These are phyloP conservation scores for Drosophila miranda DNA, from an alignment of 1,140 invertebrate species.

Conservation along the genomic window DNA sequence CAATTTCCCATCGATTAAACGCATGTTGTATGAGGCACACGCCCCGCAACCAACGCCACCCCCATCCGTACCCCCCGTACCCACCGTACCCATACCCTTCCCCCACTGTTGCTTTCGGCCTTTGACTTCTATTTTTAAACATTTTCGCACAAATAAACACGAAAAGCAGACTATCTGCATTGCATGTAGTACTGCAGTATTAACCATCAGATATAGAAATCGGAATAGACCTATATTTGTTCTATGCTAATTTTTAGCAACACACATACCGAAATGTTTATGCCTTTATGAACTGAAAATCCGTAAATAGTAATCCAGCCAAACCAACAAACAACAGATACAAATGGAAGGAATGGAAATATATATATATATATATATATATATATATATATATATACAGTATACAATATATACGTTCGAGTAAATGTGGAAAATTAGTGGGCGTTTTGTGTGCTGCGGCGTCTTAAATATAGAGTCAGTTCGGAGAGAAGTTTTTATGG, in stretches of 20 bases:
- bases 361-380: slow-evolving; percentile 8
- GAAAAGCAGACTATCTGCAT: slow-evolving; percentile 39
- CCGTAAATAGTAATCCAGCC: slow-evolving; percentile 43
- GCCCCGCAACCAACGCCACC: slow-evolving; percentile 1
- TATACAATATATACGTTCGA: slow-evolving; percentile 1
- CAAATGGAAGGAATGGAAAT: slow-evolving; percentile 29
- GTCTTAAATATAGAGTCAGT: slow-evolving; percentile 22
- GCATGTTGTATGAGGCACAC: slow-evolving; percentile 39
- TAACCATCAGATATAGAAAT: slow-evolving; percentile 42
- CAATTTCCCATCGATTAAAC: slow-evolving; percentile 71
- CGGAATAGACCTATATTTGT: slow-evolving; percentile 42
- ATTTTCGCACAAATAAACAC: slow-evolving; percentile 37
- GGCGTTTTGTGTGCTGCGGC: slow-evolving; percentile 5
- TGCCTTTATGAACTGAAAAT: slow-evolving; percentile 28
- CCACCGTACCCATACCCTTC: too few relatives aligned
- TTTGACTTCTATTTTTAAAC: slow-evolving; percentile 69
- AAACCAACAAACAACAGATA: slow-evolving; percentile 15
- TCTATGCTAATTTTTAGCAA: slow-evolving; percentile 42
- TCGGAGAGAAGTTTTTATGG: slow-evolving; percentile 38
- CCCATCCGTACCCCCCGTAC: neutral
- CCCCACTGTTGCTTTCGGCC: slow-evolving; percentile 18
- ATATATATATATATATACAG: slow-evolving; percentile 22
- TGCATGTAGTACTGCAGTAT: slow-evolving; percentile 46
- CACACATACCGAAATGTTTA: slow-evolving; percentile 38
- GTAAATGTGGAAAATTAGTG: neutral